Conservation (phyloP, 2,888 invertebrate species). For the Bembecia ichneumoniformis region DNA sequence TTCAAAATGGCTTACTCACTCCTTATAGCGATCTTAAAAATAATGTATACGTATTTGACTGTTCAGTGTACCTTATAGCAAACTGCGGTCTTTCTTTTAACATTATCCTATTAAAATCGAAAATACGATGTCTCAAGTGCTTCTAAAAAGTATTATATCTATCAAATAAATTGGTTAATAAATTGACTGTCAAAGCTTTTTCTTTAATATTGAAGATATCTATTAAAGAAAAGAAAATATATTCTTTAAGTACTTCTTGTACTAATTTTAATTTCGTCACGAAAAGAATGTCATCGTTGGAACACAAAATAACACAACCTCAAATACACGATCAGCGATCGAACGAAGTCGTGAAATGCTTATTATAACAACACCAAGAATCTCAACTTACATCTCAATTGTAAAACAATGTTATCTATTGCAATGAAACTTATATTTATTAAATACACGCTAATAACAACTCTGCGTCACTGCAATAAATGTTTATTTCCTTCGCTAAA, state of each 20-base stretch:
- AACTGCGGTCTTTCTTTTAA: no score
- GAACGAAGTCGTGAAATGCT: constrained; percentile 36
- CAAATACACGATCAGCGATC: constrained; percentile 12
- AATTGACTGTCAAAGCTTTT: no score
- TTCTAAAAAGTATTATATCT: no score
- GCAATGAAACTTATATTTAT: constrained; percentile 17
- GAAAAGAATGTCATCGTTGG: background rate
- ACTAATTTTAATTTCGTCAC: background rate
- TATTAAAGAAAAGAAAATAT: no score
- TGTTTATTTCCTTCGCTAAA: constrained; percentile 5
- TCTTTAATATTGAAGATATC: no score
- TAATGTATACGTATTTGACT: no score
- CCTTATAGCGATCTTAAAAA: no score
- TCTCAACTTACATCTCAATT: constrained; percentile 56
- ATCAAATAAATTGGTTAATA: no score
- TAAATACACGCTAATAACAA: constrained; percentile 16
- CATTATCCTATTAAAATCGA: no score
- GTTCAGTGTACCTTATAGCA: no score
- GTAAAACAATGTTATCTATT: constrained; percentile 52
- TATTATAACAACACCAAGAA: constrained; percentile 35
- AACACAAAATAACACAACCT: background rate
- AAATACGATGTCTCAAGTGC: no score
- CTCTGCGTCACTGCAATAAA: constrained; percentile 10
- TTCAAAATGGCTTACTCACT: no score
- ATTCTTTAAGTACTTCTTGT: background rate